Evolutionary conservation across 2,797 vertebrate species (phyloP).

Genomic region (Phrynocephalus vlangalii): DNA sequence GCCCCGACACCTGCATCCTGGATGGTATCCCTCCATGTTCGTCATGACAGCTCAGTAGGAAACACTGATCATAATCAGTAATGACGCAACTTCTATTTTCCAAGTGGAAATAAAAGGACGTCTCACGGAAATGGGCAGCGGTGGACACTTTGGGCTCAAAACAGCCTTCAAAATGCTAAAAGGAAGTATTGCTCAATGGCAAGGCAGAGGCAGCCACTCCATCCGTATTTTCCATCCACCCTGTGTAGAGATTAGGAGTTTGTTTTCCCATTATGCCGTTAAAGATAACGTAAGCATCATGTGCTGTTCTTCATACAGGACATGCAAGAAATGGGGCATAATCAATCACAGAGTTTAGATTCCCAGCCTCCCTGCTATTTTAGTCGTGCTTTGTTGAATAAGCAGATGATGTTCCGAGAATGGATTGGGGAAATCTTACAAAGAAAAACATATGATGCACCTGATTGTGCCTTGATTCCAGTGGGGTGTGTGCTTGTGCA

Average conservation of each 20-base stretch:
- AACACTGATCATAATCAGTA: conserved; percentile 73
- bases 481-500: background rate
- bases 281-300: conserved; percentile 15
- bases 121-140: conserved; percentile 58
- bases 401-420: conserved; percentile 65
- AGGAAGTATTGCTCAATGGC: conserved; percentile 18
- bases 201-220: conserved; percentile 48
- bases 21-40: conserved; percentile 75
- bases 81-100: conserved; percentile 69
- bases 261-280: conserved; percentile 39
- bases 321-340: conserved; percentile 56
- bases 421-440: conserved; percentile 14
- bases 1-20: conserved; percentile 85
- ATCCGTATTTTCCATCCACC: conserved; percentile 32
- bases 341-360: conserved; percentile 55
- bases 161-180: conserved; percentile 53
- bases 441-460: conserved; percentile 51
- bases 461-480: conserved; percentile 53
- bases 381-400: conserved; percentile 52
- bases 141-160: conserved; percentile 26
- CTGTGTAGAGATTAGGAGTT: conserved; percentile 35
- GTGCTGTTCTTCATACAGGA: conserved; percentile 42
- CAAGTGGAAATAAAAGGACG: conserved; percentile 70
- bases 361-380: conserved; percentile 42
- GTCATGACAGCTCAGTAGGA: conserved; percentile 78